Base-by-base conservation (phyloP, 2,888 invertebrate genomes). In the Lepidocyrtinus sp. region DNA sequence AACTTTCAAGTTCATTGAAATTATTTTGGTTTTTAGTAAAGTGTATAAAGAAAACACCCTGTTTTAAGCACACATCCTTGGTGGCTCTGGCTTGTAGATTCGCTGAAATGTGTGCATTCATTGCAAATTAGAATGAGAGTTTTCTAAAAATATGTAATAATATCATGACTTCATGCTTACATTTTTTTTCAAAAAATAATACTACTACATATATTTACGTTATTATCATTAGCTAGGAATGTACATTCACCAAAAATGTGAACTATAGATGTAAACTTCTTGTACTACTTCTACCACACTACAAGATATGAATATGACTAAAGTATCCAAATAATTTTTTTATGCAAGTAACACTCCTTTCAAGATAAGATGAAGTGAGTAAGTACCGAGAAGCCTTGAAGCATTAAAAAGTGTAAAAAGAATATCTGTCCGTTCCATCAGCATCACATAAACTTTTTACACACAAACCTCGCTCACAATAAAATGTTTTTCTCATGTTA, bases 241-340 rank as follows among this genome's bases (percentile, higher is more conserved):
- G 50, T 50, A 50, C 50, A 50, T 50, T 50, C 50, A 50, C 50
- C 50, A 50, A 50, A 50, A 50, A 50, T 50, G 50, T 50, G 17
- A 50, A 50, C 50, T 50, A 50, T 12, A 50, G 50, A 50, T 50
- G 50, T n/a, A 50, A 50, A 50, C 50, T n/a, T 50, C 50, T 2
- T 50, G 50, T 50, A 50, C 50, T 50, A 50, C 50, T 50, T 50
- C 50, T 50, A 50, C 50, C 50, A 50, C 50, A 50, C 50, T 50
- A 50, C 50, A 50, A 50, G 50, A 50, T 50, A 50, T 50, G 50
- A 50, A 15, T 17, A 50, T n/a, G n/a, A n/a, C n/a, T n/a, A n/a
- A n/a, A 50, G 50, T 50, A 50, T 50, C 50, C 12, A 50, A 50
- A 36, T n/a, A 50, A 50, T 50, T 50, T 36, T 36, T 50, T 50